These are phyloP conservation scores for Muscidifurax raptorellus DNA, from an alignment of 1,140 invertebrate genomes.

Conservation along the genomic window DNA sequence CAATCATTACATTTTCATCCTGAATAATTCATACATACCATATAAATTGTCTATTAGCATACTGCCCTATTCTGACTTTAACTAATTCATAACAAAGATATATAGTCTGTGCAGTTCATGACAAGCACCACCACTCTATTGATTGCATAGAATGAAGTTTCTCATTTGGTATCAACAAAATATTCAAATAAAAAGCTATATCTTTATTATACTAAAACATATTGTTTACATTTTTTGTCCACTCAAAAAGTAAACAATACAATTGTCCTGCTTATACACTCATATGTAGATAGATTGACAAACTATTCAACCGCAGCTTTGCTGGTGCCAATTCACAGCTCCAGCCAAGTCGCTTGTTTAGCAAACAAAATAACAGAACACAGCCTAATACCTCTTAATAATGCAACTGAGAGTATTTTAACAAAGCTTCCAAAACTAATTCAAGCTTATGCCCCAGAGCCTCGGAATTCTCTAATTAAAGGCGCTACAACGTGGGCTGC, in stretches of 20 bases:
- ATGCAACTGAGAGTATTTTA: not conserved
- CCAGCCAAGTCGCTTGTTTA: too few species aligned
- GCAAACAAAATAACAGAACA: not conserved
- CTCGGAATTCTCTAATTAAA: not conserved
- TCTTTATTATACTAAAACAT: too few species aligned
- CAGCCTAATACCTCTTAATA: not conserved
- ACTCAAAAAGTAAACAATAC: not conserved
- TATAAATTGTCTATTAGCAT: not conserved
- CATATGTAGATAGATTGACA: not conserved
- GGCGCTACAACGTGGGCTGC: not conserved
- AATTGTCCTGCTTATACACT: not conserved
- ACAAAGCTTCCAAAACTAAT: not conserved
- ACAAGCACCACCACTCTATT: too few species aligned
- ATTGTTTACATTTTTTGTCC: too few species aligned
- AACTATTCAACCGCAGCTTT: too few species aligned
- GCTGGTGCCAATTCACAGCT: not conserved
- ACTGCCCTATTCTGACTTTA: not conserved
- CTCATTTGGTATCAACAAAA: too few species aligned
- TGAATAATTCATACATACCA: not conserved
- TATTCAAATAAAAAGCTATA: too few species aligned
- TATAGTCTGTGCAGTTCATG: not conserved
- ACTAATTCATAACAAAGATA: not conserved
- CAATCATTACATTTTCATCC: not conserved
- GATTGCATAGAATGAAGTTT: too few species aligned
- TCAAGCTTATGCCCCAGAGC: not conserved